Percentiles rank a stretch among this genome's conserved stretches.
These are phyloP conservation scores for Silvanus unidentatus DNA, from an alignment of 2,888 invertebrate genomes.

Conservation along the genomic window DNA sequence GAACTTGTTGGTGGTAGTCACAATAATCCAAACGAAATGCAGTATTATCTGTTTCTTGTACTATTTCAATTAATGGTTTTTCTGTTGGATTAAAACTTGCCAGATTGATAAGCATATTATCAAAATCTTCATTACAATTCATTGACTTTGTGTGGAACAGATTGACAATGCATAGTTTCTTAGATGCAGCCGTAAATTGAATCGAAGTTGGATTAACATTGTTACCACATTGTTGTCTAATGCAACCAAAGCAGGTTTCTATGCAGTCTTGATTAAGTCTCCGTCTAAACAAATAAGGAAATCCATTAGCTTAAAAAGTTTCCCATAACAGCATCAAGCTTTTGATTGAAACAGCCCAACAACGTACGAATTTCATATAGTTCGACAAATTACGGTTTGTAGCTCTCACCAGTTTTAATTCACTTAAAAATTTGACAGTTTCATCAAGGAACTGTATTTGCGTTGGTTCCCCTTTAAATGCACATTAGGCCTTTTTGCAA, in stretches of 20 bases:
- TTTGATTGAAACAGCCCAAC: slow-evolving; percentile 4
- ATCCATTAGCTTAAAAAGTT: neutral
- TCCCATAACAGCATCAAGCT: slow-evolving; percentile 7
- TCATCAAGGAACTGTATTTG: slow-evolving; percentile 9
- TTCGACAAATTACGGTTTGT: slow-evolving; percentile 3
- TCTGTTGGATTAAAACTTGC: neutral
- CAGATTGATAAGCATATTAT: neutral
- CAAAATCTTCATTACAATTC: slow-evolving; percentile 5
- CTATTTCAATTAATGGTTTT: slow-evolving; percentile 2
- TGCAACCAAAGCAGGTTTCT: slow-evolving; percentile 17
- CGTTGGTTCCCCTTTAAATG: slow-evolving; percentile 12
- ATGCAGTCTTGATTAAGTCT: slow-evolving; percentile 17
- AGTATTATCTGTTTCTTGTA: neutral
- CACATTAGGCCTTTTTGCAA: no score
- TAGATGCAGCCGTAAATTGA: slow-evolving; percentile 15
- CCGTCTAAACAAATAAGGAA: slow-evolving; percentile 10
- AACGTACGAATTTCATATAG: slow-evolving; percentile 6
- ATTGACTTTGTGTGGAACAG: slow-evolving; percentile 4
- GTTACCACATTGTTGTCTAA: slow-evolving; percentile 16
- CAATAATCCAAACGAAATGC: slow-evolving; percentile 4
- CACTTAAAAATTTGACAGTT: slow-evolving; percentile 5
- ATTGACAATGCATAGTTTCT: slow-evolving; percentile 14
- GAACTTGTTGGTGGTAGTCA: slow-evolving; percentile 10
- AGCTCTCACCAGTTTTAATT: slow-evolving; percentile 2
- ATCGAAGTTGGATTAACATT: slow-evolving; percentile 14